Base-by-base conservation (phyloP, 1,140 invertebrate genomes). In the Papilio xuthus region DNA sequence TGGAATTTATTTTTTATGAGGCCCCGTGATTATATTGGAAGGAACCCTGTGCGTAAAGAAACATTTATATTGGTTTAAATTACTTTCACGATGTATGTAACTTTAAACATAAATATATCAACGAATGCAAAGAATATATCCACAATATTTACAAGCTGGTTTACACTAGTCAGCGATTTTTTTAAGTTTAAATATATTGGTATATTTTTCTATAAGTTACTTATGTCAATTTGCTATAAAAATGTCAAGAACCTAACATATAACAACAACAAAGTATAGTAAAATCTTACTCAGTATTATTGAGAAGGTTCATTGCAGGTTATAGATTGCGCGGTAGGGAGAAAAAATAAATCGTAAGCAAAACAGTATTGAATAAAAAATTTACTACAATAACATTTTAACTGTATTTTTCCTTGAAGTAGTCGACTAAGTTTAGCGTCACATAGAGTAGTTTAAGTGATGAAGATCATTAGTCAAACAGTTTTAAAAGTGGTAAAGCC, bases 131-230 rank as follows among this genome's bases (percentile, higher is more conserved):
- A 60, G 26, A 60, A 53, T 26, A 60, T 2, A 26, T 10, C n/a
- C 12, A 60, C 56, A 60, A 60, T 26, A 13, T 26, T 26, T 26
- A 26, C 10, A 60, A 60, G 20, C 23, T 56, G 0, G 9, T 4
- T 56, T 20, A 9, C 56, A 60, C 9, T 26, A 28, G 56, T 60
- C 20, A 60, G 56, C 23, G 13, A 60, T 60, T 26, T 60, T 8
- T 28, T 60, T 26, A 13, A 60, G 9, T 60, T 26, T 53, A 20
- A 20, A 53, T 18, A 20, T 56, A 20, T 20, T 56, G n/a, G 20
- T 56, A 56, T 56, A 60, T 60, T 60, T 60, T 60, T 60, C 56
- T 23, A 12, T 26, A 60, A 13, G 56, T 60, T n/a, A 37, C 32
- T 37, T 12, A 26, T 13, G 8, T 4, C 56, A 60, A 60, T 60